Percentiles rank a stretch among this genome's conserved stretches.
Conservation (phyloP, 2,888 invertebrate species). For the Julus scanicus region DNA sequence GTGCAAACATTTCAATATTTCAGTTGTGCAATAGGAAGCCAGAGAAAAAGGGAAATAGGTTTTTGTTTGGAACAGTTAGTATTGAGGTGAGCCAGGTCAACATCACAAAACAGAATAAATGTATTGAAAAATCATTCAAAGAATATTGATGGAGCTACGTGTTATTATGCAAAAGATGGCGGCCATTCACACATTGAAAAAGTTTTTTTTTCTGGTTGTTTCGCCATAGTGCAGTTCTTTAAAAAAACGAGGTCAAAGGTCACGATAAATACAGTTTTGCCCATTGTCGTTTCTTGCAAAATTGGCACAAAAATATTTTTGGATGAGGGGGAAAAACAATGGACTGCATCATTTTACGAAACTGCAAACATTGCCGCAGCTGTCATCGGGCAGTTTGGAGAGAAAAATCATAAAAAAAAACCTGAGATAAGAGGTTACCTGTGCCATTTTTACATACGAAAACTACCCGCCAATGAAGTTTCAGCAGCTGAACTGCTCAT, state of each 20-base stretch:
- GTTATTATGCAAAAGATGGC: background rate
- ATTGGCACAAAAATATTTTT: conserved; percentile 26
- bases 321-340: no score
- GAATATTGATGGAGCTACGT: background rate
- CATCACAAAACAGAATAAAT: background rate
- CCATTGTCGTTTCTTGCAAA: background rate
- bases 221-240: background rate
- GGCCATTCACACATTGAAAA: background rate
- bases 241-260: conserved; percentile 13
- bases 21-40: background rate
- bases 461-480: background rate
- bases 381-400: background rate
- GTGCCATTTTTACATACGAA: background rate
- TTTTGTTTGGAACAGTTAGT: background rate
- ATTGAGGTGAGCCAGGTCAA: background rate
- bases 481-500: conserved; percentile 42
- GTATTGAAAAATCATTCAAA: background rate
- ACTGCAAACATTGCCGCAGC: conserved; percentile 20
- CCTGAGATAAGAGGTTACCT: conserved; percentile 36
- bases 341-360: background rate
- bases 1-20: conserved; percentile 8
- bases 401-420: background rate
- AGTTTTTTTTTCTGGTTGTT: no score
- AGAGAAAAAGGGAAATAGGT: background rate
- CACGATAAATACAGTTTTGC: conserved; percentile 2